These are phyloP conservation scores for Branchellion lobata DNA, from an alignment of 2,888 invertebrate species.

Conservation along the genomic window DNA sequence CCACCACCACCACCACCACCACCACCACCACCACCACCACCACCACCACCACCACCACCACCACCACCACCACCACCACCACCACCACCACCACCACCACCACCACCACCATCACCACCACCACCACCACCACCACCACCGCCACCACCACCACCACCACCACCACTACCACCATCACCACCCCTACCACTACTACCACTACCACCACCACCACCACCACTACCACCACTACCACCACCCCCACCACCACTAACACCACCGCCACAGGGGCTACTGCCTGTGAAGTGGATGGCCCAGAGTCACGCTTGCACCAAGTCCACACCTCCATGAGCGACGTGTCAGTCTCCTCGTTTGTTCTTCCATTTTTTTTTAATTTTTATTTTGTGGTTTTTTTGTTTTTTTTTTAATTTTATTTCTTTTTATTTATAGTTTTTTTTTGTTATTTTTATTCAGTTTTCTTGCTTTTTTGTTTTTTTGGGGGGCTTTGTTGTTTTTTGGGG, in stretches of 20 bases:
- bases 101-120: constrained; percentile 45
- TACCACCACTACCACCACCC: constrained; percentile 64
- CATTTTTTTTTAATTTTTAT: no score
- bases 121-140: no score
- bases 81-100: constrained; percentile 44
- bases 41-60: constrained; percentile 6
- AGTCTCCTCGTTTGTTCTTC: no score
- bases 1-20: constrained; percentile 26
- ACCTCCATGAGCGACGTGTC: constrained; percentile 61
- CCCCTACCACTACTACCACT: constrained; percentile 17
- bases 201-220: not conserved
- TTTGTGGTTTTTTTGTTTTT: no score
- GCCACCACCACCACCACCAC: constrained; percentile 25
- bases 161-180: constrained; percentile 5
- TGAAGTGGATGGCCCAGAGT: constrained; percentile 62
- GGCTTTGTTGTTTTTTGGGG: no score
- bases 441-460: no score
- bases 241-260: constrained; percentile 80
- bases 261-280: constrained; percentile 64
- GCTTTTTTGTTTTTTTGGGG: no score
- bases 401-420: no score
- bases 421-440: no score
- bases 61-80: constrained; percentile 5
- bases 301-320: constrained; percentile 59
- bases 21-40: constrained; percentile 11